Base-by-base conservation (phyloP, 2,888 invertebrate genomes). In the Psylliodes chrysocephalus region DNA sequence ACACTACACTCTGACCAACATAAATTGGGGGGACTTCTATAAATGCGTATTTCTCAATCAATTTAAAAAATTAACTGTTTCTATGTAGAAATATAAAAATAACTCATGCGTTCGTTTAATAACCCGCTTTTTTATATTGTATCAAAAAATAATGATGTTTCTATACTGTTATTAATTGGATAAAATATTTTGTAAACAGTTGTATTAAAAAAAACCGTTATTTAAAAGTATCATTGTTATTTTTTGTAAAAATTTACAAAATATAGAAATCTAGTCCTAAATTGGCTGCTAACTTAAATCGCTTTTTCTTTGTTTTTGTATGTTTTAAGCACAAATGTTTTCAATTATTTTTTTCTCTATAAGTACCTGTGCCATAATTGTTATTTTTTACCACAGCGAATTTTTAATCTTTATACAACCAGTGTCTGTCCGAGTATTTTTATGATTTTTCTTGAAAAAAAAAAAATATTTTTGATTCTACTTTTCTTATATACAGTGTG, bases 231-330 rank as follows among this genome's bases (percentile, higher is more conserved):
- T 44, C 18, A 19, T 18, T 44, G 44, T 44, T 44, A 18, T 17
- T 44, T 44, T 44, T 44, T 44, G 44, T 44, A 44, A 44, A 44
- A 17, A 40, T 54, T 40, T 54, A 51, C 35, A 38, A 33, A 53
- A 44, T 44, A 14, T n/a, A n/a, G n/a, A 46, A 46, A 35, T 60
- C 54, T 60, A 60, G 52, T 60, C 54, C 25, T 42, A n/a, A 46
- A 42, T 54, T 47, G 60, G 62, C 65, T 62, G 62, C 62, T 65
- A 62, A 28, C 40, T 62, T 62, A 61, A 33, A 30, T 44, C 42
- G 51, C 42, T 56, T 49, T 53, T 60, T 64, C 52, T 63, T 53
- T 52, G 30, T 42, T 22, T n/a, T 22, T 38, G 15, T 30, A 46
- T 55, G 8, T 22, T 44, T 28, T 30, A 44, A 30, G 54, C 54